Evolutionary conservation across 2,113 vertebrate species (phyloP).

Genomic region (Callospermophilus lateralis): DNA sequence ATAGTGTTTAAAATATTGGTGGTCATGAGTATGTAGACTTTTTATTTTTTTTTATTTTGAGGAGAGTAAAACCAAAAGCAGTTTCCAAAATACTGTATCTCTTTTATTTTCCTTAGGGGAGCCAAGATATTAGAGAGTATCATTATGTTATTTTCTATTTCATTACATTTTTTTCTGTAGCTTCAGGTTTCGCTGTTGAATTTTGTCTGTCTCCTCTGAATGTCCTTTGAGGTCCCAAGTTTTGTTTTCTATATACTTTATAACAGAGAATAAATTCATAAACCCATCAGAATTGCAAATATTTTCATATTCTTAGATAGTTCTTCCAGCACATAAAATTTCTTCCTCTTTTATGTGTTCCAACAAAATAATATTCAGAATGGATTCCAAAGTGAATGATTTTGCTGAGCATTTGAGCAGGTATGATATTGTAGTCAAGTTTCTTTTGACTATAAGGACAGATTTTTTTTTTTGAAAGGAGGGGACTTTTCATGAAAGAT

Average conservation of each 20-base stretch:
- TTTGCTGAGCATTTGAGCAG: not conserved
- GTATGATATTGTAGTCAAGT: not conserved
- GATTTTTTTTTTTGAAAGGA: not conserved
- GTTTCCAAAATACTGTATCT: not conserved
- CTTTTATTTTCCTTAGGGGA: not conserved
- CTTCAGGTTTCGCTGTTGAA: slow-evolving; percentile 5
- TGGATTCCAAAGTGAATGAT: not conserved
- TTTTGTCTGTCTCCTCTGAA: not conserved
- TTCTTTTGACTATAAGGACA: not conserved
- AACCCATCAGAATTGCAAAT: not conserved
- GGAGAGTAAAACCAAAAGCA: not conserved
- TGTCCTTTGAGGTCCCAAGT: not conserved
- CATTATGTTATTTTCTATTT: not conserved
- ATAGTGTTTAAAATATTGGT: not conserved
- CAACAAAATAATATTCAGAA: not conserved
- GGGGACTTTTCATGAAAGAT: not conserved
- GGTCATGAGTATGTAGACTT: not conserved
- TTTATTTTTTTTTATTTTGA: not conserved
- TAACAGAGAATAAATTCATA: not conserved
- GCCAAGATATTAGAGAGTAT: not conserved
- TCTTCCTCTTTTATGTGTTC: not conserved
- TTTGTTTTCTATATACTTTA: not conserved
- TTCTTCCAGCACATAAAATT: not conserved
- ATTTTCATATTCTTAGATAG: not conserved
- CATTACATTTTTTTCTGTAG: not conserved